A percentile compares a stretch with the other conserved stretches of the same genome.
Evolutionary conservation across 1,140 invertebrate species (phyloP).

Genomic region (Leptopilina clavipes): DNA sequence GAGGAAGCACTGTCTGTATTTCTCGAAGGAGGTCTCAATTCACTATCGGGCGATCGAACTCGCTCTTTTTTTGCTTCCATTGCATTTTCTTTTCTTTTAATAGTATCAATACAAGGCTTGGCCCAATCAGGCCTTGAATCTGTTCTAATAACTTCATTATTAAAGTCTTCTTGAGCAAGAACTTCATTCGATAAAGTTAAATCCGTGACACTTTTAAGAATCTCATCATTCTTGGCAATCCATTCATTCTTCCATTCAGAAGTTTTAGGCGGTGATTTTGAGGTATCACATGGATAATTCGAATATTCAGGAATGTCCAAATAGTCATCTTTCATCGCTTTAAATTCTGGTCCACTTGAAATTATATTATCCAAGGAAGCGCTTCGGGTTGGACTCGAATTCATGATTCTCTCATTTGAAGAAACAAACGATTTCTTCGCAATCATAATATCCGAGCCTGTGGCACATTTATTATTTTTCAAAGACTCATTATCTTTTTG

Average conservation of each 20-base stretch:
- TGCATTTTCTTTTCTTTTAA: constrained; percentile 60
- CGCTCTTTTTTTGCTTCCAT: constrained; percentile 54
- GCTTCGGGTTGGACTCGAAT: constrained; percentile 56
- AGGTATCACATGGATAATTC: constrained; percentile 59
- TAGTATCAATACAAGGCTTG: constrained; percentile 59
- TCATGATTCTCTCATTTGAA: constrained; percentile 51
- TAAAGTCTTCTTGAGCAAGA: constrained; percentile 48
- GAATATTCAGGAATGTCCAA: constrained; percentile 61
- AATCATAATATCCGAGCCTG: constrained; percentile 46
- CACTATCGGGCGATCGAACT: constrained; percentile 62
- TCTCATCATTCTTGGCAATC: constrained; percentile 70
- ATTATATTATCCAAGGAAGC: constrained; percentile 62
- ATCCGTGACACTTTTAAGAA: constrained; percentile 64
- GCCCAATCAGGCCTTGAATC: constrained; percentile 69
- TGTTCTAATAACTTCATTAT: constrained; percentile 51
- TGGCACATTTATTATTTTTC: constrained; percentile 42
- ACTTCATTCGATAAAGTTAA: constrained; percentile 56
- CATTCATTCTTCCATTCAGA: constrained; percentile 71
- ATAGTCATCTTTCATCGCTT: constrained; percentile 55
- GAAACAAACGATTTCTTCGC: constrained; percentile 56
- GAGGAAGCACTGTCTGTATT: constrained; percentile 70
- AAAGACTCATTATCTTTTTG: constrained; percentile 22
- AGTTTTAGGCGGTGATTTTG: constrained; percentile 67
- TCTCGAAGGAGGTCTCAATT: constrained; percentile 65
- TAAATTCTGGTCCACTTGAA: constrained; percentile 49